Evolutionary conservation across 2,113 vertebrate species (phyloP), one percentile per base, ranked within the genome.

Genomic region (Xyrauchen texanus): DNA sequence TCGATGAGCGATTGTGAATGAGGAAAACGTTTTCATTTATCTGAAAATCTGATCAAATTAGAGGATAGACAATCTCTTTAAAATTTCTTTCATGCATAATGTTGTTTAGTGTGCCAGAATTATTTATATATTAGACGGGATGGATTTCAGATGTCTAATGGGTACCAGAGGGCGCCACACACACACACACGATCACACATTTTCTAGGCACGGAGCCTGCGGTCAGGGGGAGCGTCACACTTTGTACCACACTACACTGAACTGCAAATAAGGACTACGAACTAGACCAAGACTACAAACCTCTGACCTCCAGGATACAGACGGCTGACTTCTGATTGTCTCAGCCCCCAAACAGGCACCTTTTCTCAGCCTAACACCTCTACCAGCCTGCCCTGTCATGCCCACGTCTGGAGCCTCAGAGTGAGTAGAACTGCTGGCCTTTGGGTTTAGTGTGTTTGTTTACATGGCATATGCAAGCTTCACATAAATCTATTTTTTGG

Each of bases 21-120:
- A 53, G 73, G 81, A 45, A 72, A 78, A 83, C 81, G 80, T 68
- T 76, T 83, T 73, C 13, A 76, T 58, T n/a, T 15, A 58, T 58
- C 13, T 7, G 0, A 58, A 5, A 78, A 15, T 42, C 66, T 83
- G 81, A 67, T 80, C 79, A 84, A 81, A 47, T 15, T 10, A 10
- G 12, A 11, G 11, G 10, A 3, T 55, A 11, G 11, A 55, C 4
- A 9, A 9, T 1, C 21, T 1, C 1, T 34, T 34, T 34, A 3
- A 3, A 34, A 34, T 34, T 72, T 9, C 62, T n/a, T 57, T 21
- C 45, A n/a, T 13, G 8, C 34, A 62, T 64, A 64, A 21, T 10
- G 9, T 10, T 4, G 16, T 13, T 67, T 55, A n/a, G n/a, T 57
- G 47, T 34, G 21, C 0, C 34, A 13, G 53, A 13, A 57, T 12